A percentile compares a stretch with the other conserved stretches of the same genome.
These are phyloP conservation scores for Labia minor DNA, from an alignment of 2,888 invertebrate species.

Conservation along the genomic window DNA sequence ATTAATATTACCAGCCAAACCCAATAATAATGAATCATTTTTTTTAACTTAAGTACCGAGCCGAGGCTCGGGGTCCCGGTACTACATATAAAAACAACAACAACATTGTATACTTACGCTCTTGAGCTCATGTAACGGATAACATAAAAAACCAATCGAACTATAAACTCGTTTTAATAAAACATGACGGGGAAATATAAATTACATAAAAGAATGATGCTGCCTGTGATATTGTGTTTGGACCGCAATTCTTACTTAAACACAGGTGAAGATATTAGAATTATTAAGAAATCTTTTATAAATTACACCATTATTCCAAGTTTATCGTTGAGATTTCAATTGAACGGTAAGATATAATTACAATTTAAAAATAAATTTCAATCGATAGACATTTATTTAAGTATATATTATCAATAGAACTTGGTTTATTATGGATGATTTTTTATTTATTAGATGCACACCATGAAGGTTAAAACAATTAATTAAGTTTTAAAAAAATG, in stretches of 20 bases:
- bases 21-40: no score
- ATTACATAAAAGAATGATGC: conserved; percentile 7
- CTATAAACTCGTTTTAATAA: conserved; percentile 13
- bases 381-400: background rate
- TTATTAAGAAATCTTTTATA: conserved; percentile 3
- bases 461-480: background rate
- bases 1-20: no score
- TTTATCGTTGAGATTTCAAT: conserved; percentile 8
- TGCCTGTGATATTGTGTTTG: conserved; percentile 1
- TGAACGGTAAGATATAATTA: background rate
- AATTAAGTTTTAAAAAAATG: conserved; percentile 3
- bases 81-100: no score
- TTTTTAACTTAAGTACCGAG: no score
- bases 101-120: no score
- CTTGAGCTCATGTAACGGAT: background rate
- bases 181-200: conserved; percentile 4
- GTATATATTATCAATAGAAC: background rate
- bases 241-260: background rate
- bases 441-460: background rate
- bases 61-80: no score
- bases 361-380: background rate
- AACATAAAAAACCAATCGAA: background rate
- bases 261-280: background rate
- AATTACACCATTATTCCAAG: background rate
- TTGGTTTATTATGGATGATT: background rate